phyloP scores from a whole-genome alignment of 2,888 invertebrate species.

The Orthosia cruda region DNA sequence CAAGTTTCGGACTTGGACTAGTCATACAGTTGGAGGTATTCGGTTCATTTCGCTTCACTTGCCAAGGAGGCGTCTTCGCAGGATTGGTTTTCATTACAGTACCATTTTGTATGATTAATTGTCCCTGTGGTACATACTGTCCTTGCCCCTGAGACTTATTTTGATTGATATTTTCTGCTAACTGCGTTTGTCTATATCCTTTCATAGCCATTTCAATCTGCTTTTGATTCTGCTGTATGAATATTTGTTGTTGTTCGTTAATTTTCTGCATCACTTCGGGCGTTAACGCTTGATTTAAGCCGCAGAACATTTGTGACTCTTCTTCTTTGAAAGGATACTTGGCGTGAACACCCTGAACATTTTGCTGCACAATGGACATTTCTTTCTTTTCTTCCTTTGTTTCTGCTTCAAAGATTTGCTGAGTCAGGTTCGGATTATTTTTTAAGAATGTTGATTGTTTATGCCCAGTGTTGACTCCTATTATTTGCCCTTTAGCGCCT shows the following conservation, averaged over 20 bases:
- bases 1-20: constrained; percentile 83
- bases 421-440: constrained; percentile 74
- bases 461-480: constrained; percentile 90
- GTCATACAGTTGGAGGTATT: constrained; percentile 77
- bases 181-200: constrained; percentile 84
- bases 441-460: constrained; percentile 80
- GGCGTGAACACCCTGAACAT: constrained; percentile 69
- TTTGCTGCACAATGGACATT: constrained; percentile 65
- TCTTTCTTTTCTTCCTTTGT: constrained; percentile 84
- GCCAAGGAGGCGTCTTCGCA: constrained; percentile 92
- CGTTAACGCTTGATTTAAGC: constrained; percentile 88
- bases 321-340: constrained; percentile 84
- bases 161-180: constrained; percentile 81
- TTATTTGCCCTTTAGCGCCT: constrained; percentile 92
- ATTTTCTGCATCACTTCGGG: constrained; percentile 92
- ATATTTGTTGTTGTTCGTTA: constrained; percentile 91
- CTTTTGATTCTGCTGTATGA: constrained; percentile 91
- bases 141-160: constrained; percentile 80
- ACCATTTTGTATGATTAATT: constrained; percentile 89
- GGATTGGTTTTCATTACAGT: constrained; percentile 89
- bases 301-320: constrained; percentile 88
- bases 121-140: constrained; percentile 85
- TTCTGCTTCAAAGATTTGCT: constrained; percentile 75
- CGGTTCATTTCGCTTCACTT: constrained; percentile 87
- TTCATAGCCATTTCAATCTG: constrained; percentile 91